Evolutionary conservation across 2,888 invertebrate species (phyloP), one percentile per base, ranked within the genome.

Genomic region (Gnatocerus cornutus): DNA sequence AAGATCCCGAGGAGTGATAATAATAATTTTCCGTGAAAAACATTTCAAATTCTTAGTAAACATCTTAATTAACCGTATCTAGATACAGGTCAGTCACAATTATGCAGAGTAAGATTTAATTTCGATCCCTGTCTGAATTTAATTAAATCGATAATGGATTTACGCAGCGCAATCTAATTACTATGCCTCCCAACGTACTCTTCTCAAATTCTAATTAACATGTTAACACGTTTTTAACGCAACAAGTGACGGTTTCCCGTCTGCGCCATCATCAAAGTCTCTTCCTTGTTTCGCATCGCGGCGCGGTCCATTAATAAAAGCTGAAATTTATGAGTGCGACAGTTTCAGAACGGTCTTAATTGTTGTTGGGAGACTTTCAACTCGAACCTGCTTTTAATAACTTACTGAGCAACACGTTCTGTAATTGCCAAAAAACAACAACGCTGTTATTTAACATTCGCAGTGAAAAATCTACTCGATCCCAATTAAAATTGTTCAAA

Each of bases 301-400:
- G 10, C 48, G 9, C 4, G 5, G 4, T 50, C 29, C 48, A 50
- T 50, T 50, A 37, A 33, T 53, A 53, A 33, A 53, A 33, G 37
- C 13, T 29, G n/a, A 61, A 61, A 61, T 61, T 61, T 61, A 61
- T 61, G 61, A 33, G 50, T 61, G 61, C 61, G 61, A 61, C 61
- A 61, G 61, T 50, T 50, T 61, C 61, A 13, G 50, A 48, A 61
- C 61, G 61, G 48, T 13, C 33, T 61, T 48, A 61, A 50, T 50
- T 61, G 61, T 61, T 59, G 39, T 61, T 61, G 61, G 48, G 45
- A 61, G 61, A 61, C 61, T 61, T 61, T 61, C 61, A 27, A 61
- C 50, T 50, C 13, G 50, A 61, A 61, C 50, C 61, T 61, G 61
- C 48, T 61, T 61, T 61, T 61, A 61, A 61, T 61, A 61, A 61